Conservation (phyloP, 2,113 vertebrate genomes). For the Calidris pygmaea region DNA sequence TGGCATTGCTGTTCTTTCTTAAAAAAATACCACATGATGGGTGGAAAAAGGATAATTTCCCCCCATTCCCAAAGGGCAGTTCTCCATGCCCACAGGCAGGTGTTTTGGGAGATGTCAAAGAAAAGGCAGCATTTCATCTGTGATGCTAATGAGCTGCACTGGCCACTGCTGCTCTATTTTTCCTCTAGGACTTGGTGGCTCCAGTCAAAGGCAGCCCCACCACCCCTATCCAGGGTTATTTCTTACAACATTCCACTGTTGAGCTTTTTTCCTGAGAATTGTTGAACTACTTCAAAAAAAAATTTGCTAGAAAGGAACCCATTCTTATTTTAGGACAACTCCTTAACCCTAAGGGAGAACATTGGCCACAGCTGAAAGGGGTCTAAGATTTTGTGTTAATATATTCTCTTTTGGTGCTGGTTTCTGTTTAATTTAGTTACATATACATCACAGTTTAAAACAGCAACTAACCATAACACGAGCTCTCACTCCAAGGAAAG, state of each 20-base stretch:
- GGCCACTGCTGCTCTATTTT: not conserved
- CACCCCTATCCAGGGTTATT: not conserved
- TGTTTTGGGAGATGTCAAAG: not conserved
- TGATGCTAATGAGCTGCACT: not conserved
- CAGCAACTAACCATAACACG: not conserved
- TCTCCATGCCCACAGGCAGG: not conserved
- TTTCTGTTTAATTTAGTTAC: not conserved
- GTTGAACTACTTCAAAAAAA: not conserved
- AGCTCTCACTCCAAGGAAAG: not conserved
- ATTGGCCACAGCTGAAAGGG: not conserved
- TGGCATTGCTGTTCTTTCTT: not conserved
- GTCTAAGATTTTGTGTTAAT: not conserved
- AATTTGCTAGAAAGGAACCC: not conserved
- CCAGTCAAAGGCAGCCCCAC: not conserved
- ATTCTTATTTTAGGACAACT: not conserved
- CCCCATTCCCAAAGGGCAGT: not conserved
- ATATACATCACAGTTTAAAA: not conserved
- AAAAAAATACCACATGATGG: not conserved
- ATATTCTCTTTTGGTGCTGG: not conserved
- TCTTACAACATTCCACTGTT: not conserved
- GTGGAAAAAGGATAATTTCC: not conserved
- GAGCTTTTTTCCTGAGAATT: not conserved
- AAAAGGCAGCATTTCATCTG: not conserved
- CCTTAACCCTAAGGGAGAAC: not conserved
- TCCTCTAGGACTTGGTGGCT: not conserved